A percentile compares a stretch with the other conserved stretches of the same genome.
Evolutionary conservation across 2,888 invertebrate genomes (phyloP).

Genomic region (Deroplatys truncata): DNA sequence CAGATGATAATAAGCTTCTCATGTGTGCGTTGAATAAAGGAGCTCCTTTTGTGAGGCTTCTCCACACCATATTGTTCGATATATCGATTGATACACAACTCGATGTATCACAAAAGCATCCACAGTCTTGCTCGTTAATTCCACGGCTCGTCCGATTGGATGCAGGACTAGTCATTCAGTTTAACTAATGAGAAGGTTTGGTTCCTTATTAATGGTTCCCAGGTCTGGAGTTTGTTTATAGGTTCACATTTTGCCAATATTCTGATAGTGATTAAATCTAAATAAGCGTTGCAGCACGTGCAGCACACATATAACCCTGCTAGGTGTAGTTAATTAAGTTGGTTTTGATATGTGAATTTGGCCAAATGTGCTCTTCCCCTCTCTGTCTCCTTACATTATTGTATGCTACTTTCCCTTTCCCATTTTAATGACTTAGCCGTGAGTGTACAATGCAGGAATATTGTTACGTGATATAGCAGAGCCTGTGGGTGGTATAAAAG

Average conservation of each 20-base stretch:
- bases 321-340: conserved; percentile 4
- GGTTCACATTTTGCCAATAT: neutral
- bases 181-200: neutral
- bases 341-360: neutral
- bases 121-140: neutral
- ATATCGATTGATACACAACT: conserved; percentile 6
- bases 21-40: neutral
- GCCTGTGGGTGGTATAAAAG: neutral
- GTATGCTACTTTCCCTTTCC: neutral
- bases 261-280: neutral
- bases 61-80: neutral
- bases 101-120: neutral
- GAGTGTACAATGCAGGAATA: neutral
- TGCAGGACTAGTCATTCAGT: neutral
- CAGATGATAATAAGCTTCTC: conserved; percentile 1
- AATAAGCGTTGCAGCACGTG: neutral
- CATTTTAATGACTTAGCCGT: neutral
- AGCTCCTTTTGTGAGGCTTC: neutral
- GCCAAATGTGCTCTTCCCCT: neutral
- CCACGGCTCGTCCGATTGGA: neutral
- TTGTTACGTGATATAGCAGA: neutral
- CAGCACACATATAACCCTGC: neutral
- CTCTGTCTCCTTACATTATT: neutral
- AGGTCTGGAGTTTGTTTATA: neutral
- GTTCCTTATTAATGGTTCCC: neutral